A percentile compares a stretch with the other conserved stretches of the same genome.
phyloP scores from a whole-genome alignment of 2,888 invertebrate species.

The Pristionchus japonicus region DNA sequence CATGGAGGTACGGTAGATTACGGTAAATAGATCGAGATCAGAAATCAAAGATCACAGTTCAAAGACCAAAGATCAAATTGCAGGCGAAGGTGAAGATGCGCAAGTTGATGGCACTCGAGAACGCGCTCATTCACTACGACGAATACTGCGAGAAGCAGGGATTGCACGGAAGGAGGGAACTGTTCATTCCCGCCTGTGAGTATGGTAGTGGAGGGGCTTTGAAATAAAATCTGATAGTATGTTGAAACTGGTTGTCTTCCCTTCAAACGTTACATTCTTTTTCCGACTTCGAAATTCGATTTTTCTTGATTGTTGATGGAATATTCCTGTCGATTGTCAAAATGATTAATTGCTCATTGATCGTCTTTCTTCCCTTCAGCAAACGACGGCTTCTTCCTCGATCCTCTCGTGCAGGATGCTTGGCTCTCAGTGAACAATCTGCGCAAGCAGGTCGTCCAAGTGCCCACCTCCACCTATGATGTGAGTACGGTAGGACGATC shows the following conservation, averaged over 20 bases:
- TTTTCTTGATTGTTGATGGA: too few species aligned
- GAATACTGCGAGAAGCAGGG: not conserved
- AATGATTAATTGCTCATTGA: not conserved
- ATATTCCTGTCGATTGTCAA: too few species aligned
- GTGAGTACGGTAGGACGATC: not conserved
- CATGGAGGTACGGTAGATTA: not conserved
- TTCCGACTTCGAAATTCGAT: too few species aligned
- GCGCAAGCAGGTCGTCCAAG: not conserved
- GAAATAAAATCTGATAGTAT: too few species aligned
- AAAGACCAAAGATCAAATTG: not conserved
- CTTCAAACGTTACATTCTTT: too few species aligned
- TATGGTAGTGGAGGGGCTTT: not conserved
- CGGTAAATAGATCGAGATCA: not conserved
- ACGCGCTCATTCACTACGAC: conserved; percentile 3
- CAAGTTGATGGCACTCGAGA: not conserved
- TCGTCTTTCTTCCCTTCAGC: not conserved
- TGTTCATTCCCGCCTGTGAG: conserved; percentile 4
- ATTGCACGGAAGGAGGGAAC: not conserved
- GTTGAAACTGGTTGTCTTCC: too few species aligned
- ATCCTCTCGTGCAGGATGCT: not conserved
- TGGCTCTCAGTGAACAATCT: conserved; percentile 7
- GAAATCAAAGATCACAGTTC: not conserved
- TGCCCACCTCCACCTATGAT: not conserved
- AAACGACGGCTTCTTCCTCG: conserved; percentile 16
- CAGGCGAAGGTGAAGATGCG: conserved; percentile 17